These are phyloP conservation scores for Nesoenas mayeri DNA, from an alignment of 2,113 vertebrate genomes.

Conservation along the genomic window DNA sequence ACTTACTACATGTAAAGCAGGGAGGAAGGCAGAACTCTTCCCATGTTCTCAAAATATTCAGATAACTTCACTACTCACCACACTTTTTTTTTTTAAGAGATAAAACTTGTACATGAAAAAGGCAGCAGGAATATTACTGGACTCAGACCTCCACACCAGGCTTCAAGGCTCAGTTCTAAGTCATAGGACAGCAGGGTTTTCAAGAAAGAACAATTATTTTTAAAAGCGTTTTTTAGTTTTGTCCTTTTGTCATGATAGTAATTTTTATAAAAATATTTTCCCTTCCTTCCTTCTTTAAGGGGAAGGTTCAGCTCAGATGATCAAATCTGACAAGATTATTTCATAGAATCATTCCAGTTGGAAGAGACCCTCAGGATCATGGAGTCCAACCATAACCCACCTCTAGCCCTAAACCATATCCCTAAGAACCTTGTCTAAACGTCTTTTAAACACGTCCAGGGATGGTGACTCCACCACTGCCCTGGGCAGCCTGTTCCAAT, in stretches of 20 bases:
- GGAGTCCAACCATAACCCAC: too few relatives aligned
- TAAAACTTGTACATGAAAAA: not conserved
- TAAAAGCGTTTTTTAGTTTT: not conserved
- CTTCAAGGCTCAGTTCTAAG: not conserved
- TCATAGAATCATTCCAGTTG: too few relatives aligned
- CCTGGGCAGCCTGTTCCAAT: too few relatives aligned
- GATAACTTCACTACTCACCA: not conserved
- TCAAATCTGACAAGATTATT: not conserved
- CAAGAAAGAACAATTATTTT: not conserved
- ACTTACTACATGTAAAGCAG: not conserved
- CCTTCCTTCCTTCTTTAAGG: not conserved
- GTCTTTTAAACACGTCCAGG: too few relatives aligned
- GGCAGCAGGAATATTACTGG: not conserved
- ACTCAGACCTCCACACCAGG: not conserved
- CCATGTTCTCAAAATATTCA: not conserved
- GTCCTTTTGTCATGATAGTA: not conserved
- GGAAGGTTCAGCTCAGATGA: not conserved
- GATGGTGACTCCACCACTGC: too few relatives aligned
- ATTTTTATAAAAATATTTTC: not conserved
- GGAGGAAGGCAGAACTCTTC: not conserved
- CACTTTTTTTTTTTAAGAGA: not conserved
- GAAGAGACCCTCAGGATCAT: too few relatives aligned
- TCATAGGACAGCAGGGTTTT: not conserved
- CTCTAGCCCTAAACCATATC: too few relatives aligned
- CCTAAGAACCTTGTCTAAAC: too few relatives aligned